A percentile compares a stretch with the other conserved stretches of the same genome.
Evolutionary conservation across 2,888 invertebrate species (phyloP).

Genomic region (Brenthis ino): DNA sequence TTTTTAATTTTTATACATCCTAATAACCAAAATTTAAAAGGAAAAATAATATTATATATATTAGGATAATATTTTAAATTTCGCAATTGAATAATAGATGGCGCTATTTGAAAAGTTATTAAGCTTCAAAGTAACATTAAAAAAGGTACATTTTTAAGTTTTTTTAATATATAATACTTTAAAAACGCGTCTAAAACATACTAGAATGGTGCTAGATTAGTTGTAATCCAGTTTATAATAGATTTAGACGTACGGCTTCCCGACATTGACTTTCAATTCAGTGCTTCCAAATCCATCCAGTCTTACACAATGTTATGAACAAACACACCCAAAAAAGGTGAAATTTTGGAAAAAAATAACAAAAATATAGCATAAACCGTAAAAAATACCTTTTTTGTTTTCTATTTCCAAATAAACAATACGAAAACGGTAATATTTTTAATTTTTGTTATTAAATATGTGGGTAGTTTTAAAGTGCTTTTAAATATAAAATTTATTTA

Average conservation of each 20-base stretch:
- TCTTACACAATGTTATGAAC: constrained; percentile 1
- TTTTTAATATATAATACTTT: background rate
- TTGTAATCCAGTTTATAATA: constrained; percentile 10
- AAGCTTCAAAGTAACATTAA: too few relatives aligned
- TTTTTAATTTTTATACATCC: too few relatives aligned
- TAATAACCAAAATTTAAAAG: too few relatives aligned
- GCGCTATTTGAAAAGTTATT: background rate
- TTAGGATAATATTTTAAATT: too few relatives aligned
- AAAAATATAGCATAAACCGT: background rate
- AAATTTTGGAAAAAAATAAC: background rate
- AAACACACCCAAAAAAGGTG: background rate
- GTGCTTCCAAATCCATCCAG: constrained; percentile 1
- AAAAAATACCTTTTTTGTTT: background rate
- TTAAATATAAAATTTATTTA: background rate
- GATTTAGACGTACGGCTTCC: constrained; percentile 24
- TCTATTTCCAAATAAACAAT: background rate
- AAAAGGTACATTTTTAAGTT: background rate
- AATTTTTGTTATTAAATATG: background rate
- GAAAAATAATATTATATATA: too few relatives aligned
- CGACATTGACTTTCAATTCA: constrained; percentile 29
- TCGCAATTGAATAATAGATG: background rate
- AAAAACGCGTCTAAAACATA: background rate
- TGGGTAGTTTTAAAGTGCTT: constrained; percentile 18
- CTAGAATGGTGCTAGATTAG: constrained; percentile 3
- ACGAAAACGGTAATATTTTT: background rate